Evolutionary conservation across 1,140 invertebrate genomes (phyloP).

Genomic region (Pseudoatta argentina): DNA sequence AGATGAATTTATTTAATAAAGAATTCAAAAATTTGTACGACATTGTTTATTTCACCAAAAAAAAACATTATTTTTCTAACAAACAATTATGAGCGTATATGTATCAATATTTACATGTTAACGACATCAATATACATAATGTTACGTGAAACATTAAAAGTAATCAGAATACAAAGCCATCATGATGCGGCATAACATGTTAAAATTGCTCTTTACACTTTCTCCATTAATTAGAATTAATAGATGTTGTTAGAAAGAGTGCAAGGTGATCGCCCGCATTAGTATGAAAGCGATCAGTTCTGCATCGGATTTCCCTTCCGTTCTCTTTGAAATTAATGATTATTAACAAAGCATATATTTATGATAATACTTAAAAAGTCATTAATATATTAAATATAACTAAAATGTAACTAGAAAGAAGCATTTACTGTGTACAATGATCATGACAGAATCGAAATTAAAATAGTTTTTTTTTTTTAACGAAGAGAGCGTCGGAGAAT

Average conservation of each 20-base stretch:
- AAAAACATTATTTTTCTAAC: neutral
- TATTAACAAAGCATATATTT: conserved; percentile 32
- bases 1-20: neutral
- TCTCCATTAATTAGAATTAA: conserved; percentile 78
- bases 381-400: neutral
- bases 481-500: neutral
- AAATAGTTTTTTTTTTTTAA: neutral
- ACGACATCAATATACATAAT: conserved; percentile 16
- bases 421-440: neutral
- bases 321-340: conserved; percentile 55
- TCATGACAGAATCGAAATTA: neutral
- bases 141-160: conserved; percentile 24
- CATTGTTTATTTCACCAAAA: neutral
- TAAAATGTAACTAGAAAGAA: neutral
- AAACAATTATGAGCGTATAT: neutral
- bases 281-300: conserved; percentile 67
- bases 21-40: neutral
- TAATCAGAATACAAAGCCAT: conserved; percentile 38
- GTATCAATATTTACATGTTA: conserved; percentile 1
- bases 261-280: conserved; percentile 56
- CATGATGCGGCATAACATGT: conserved; percentile 10
- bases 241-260: conserved; percentile 66
- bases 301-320: conserved; percentile 63
- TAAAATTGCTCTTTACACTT: conserved; percentile 67
- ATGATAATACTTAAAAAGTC: neutral